Percentiles rank a stretch among this genome's conserved stretches.
Conservation (phyloP, 2,888 invertebrate genomes). For the Tuberolachnus salignus region DNA sequence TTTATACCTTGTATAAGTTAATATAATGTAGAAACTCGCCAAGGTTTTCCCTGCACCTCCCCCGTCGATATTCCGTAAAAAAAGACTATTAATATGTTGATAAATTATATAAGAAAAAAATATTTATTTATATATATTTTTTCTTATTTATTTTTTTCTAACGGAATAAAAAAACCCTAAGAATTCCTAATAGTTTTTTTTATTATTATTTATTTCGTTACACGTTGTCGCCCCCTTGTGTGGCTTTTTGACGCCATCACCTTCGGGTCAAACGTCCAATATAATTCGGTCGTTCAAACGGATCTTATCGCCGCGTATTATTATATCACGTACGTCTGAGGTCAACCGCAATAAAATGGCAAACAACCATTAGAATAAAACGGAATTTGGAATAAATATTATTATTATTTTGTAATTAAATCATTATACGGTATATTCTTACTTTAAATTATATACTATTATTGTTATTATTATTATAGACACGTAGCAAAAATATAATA, state of each 20-base stretch:
- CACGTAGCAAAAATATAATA: too few relatives aligned
- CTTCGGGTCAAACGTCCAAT: neutral
- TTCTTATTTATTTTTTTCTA: too few relatives aligned
- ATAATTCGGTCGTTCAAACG: neutral
- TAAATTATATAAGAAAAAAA: too few relatives aligned
- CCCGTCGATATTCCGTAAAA: constrained; percentile 5
- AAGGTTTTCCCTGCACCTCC: neutral
- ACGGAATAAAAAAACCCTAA: neutral
- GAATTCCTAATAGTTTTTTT: neutral
- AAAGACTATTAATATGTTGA: neutral
- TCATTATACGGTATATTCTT: neutral
- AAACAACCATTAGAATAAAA: neutral
- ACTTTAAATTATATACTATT: too few relatives aligned
- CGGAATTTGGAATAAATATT: too few relatives aligned
- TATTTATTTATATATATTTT: too few relatives aligned
- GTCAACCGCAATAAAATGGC: constrained; percentile 13
- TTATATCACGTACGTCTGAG: neutral
- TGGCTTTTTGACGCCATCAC: constrained; percentile 10
- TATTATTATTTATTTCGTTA: neutral
- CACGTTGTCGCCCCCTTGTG: neutral
- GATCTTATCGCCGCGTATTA: neutral
- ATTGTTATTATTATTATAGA: too few relatives aligned
- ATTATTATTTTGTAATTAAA: constrained; percentile 8
- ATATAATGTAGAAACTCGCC: too few relatives aligned
- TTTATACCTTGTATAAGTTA: too few relatives aligned